Conservation (phyloP, 2,888 invertebrate species). For the Polyommatus icarus region DNA sequence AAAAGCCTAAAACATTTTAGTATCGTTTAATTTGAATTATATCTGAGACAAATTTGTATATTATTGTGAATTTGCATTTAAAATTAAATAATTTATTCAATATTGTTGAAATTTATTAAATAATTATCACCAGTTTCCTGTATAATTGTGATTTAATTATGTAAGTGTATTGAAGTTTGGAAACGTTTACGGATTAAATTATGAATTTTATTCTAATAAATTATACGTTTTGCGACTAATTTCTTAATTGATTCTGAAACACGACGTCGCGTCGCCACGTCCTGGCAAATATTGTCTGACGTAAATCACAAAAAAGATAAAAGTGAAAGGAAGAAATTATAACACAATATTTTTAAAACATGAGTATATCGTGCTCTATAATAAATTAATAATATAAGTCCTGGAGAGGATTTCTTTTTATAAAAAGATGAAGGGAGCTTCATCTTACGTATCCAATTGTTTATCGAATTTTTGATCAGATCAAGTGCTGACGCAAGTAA, state of each 20-base stretch:
- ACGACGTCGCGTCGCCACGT: not conserved
- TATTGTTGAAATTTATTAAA: not conserved
- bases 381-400: too few relatives aligned
- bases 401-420: too few relatives aligned
- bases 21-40: conserved; percentile 30
- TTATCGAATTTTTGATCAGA: too few relatives aligned
- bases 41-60: conserved; percentile 28
- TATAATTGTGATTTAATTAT: conserved; percentile 18
- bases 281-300: too few relatives aligned
- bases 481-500: too few relatives aligned
- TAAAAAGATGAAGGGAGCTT: too few relatives aligned
- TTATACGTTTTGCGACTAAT: not conserved
- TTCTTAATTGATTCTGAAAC: not conserved
- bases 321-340: too few relatives aligned
- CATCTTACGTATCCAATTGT: too few relatives aligned
- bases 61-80: conserved; percentile 1
- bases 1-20: not conserved
- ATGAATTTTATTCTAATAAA: not conserved
- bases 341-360: too few relatives aligned
- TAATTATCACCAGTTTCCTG: not conserved
- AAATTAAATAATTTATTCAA: conserved; percentile 14
- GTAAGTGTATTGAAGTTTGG: not conserved
- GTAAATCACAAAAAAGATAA: too few relatives aligned
- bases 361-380: too few relatives aligned
- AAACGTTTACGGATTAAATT: not conserved